phyloP scores from a whole-genome alignment of 2,113 vertebrate species.

The Toxotes chatareus region DNA sequence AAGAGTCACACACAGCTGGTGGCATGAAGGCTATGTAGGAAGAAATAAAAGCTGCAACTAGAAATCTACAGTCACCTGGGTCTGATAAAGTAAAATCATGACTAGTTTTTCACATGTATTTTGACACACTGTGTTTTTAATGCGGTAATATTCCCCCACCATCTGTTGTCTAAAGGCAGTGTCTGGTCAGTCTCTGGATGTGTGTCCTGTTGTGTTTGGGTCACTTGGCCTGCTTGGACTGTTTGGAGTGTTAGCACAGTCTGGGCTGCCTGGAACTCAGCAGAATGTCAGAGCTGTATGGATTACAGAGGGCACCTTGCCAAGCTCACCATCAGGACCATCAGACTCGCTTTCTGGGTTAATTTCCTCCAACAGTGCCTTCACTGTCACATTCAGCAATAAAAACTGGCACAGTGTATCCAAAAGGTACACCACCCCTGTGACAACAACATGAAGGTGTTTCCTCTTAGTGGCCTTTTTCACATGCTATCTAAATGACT shows the following conservation, averaged over 20 bases:
- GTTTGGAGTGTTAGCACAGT: constrained; percentile 29
- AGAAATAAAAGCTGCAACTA: neutral
- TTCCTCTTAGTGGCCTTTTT: neutral
- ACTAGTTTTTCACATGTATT: neutral
- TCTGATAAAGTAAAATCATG: neutral
- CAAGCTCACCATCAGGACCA: constrained; percentile 52
- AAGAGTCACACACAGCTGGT: neutral
- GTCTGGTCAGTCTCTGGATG: neutral
- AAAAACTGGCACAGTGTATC: constrained; percentile 24
- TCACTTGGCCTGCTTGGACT: constrained; percentile 29
- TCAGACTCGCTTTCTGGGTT: constrained; percentile 47
- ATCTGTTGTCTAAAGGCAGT: constrained; percentile 11
- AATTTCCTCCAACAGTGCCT: constrained; percentile 57
- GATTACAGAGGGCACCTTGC: constrained; percentile 52
- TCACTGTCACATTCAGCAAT: constrained; percentile 33
- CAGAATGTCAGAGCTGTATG: constrained; percentile 52
- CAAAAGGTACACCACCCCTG: neutral
- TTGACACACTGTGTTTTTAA: constrained; percentile 7
- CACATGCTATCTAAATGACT: neutral
- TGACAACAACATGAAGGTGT: neutral
- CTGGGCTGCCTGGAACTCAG: constrained; percentile 33
- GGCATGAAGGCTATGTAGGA: neutral
- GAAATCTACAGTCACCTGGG: neutral
- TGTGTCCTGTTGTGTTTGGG: constrained; percentile 32
- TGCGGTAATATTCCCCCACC: neutral